Evolutionary conservation across 1,140 invertebrate genomes (phyloP).

Genomic region (Littorina saxatilis): DNA sequence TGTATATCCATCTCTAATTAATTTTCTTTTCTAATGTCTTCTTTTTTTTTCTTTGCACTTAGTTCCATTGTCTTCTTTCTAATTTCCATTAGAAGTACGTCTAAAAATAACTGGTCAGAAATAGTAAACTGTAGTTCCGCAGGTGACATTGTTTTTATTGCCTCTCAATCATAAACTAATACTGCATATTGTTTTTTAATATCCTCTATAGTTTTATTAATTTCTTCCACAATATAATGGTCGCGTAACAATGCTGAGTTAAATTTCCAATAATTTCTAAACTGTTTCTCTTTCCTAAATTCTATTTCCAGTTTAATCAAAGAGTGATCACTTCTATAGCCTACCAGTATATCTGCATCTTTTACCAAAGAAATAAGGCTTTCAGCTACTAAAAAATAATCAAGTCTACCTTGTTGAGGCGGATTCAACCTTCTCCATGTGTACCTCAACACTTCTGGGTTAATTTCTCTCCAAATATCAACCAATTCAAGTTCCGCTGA

Average conservation of each 20-base stretch:
- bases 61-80: neutral
- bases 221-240: neutral
- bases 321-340: neutral
- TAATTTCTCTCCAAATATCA: no score
- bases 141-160: neutral
- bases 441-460: no score
- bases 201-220: neutral
- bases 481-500: no score
- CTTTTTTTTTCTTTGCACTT: neutral
- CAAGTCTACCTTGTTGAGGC: neutral
- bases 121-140: neutral
- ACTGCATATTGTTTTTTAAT: neutral
- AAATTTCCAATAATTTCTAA: neutral
- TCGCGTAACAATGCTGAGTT: neutral
- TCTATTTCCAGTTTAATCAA: neutral
- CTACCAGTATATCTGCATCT: neutral
- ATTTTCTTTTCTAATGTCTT: neutral
- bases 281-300: neutral
- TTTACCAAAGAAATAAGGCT: neutral
- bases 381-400: neutral
- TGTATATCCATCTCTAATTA: no score
- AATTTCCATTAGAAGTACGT: neutral
- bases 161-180: neutral
- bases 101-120: constrained; percentile 1
- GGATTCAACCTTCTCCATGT: neutral